Evolutionary conservation across 2,888 invertebrate genomes (phyloP).

Genomic region (Apamea anceps): DNA sequence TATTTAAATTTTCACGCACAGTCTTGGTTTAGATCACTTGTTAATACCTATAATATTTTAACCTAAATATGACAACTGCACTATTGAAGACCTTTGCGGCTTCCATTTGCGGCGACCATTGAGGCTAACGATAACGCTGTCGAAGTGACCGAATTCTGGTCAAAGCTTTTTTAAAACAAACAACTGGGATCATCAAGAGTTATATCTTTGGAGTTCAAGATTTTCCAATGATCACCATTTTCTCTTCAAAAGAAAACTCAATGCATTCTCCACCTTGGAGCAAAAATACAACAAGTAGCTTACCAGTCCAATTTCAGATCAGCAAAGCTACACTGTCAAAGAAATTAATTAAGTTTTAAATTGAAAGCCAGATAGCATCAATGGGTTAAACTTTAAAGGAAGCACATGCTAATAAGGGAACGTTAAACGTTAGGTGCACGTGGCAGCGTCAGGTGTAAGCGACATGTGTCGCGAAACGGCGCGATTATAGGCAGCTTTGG

Average conservation of each 20-base stretch:
- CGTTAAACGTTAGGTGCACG: conserved; percentile 69
- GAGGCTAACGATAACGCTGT: not conserved
- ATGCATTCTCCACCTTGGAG: not conserved
- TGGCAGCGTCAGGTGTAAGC: conserved; percentile 81
- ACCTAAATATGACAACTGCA: not conserved
- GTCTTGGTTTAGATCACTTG: not conserved
- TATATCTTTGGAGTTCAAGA: not conserved
- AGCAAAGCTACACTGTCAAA: not conserved
- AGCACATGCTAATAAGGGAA: conserved; percentile 66
- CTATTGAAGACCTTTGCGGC: not conserved
- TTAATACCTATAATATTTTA: not conserved
- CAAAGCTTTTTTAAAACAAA: not conserved
- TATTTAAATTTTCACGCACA: conserved; percentile 25
- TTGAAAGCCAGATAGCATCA: conserved; percentile 15
- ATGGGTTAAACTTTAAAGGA: conserved; percentile 25
- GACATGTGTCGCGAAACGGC: conserved; percentile 80
- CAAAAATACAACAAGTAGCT: not conserved
- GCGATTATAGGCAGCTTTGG: conserved; percentile 37
- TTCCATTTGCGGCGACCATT: too few species aligned
- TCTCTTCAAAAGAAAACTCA: not conserved
- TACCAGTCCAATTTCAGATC: not conserved
- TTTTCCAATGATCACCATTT: not conserved
- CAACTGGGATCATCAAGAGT: not conserved
- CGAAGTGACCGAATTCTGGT: not conserved
- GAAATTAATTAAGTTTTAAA: conserved; percentile 20